These are phyloP conservation scores for Helicorthomorpha holstii DNA, from an alignment of 1,140 invertebrate genomes.

Conservation along the genomic window DNA sequence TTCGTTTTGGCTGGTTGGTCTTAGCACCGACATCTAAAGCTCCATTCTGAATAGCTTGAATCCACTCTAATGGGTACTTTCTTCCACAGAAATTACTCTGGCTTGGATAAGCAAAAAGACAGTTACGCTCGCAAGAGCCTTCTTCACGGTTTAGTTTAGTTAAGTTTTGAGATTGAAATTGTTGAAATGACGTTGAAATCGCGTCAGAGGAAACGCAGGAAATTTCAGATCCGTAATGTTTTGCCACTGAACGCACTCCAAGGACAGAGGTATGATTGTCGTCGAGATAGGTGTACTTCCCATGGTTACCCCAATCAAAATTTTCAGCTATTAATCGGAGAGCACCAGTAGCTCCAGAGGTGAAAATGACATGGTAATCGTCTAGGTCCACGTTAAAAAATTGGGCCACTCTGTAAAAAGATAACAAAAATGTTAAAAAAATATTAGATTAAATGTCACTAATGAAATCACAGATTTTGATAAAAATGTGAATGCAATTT, in stretches of 20 bases:
- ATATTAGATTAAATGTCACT: no score
- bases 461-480: no score
- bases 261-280: conserved; percentile 93
- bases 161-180: not conserved
- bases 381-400: conserved; percentile 65
- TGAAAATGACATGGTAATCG: conserved; percentile 78
- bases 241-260: conserved; percentile 55
- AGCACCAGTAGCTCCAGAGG: conserved; percentile 66
- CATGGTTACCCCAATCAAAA: conserved; percentile 41
- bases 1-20: not conserved
- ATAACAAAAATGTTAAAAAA: no score
- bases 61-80: conserved; percentile 66
- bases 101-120: conserved; percentile 70
- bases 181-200: not conserved
- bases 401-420: conserved; percentile 44
- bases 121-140: conserved; percentile 24
- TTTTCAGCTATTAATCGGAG: conserved; percentile 67
- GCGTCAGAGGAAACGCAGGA: conserved; percentile 17
- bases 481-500: no score
- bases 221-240: conserved; percentile 13
- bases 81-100: conserved; percentile 88
- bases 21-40: conserved; percentile 25
- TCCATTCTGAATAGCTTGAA: conserved; percentile 43
- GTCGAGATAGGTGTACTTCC: conserved; percentile 58
- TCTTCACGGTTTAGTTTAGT: conserved; percentile 6